Percentiles rank a stretch among this genome's conserved stretches.
phyloP scores from a whole-genome alignment of 1,140 invertebrate genomes.

The Drosophila arawakana region DNA sequence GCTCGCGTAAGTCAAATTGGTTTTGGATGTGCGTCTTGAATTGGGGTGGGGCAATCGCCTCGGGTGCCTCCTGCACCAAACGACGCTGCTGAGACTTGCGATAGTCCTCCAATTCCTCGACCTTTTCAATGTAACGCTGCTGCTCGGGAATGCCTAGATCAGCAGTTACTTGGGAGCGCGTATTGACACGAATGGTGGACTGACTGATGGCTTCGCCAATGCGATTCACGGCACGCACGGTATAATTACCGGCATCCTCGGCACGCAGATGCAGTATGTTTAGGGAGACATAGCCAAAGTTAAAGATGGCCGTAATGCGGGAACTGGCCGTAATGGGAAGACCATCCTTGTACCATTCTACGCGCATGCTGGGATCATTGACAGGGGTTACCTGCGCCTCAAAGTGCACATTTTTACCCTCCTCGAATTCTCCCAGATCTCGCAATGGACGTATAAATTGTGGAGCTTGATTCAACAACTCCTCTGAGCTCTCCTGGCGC shows the following conservation, averaged over 20 bases:
- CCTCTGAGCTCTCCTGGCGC: slow-evolving; percentile 92
- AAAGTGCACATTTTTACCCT: slow-evolving; percentile 96
- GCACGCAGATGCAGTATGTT: slow-evolving; percentile 98
- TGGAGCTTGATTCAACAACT: slow-evolving; percentile 91
- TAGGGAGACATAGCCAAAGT: slow-evolving; percentile 99
- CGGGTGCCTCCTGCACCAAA: slow-evolving; percentile 90
- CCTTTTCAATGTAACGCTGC: slow-evolving; percentile 95
- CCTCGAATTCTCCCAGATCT: slow-evolving; percentile 94
- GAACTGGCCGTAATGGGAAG: slow-evolving; percentile 96
- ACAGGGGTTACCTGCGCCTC: slow-evolving; percentile 97
- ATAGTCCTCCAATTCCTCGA: slow-evolving; percentile 96
- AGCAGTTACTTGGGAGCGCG: slow-evolving; percentile 91
- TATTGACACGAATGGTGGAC: slow-evolving; percentile 90
- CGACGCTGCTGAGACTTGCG: slow-evolving; percentile 91
- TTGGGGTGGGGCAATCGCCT: slow-evolving; percentile 92
- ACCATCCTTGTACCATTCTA: slow-evolving; percentile 99
- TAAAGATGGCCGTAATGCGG: slow-evolving; percentile 97
- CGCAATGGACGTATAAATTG: slow-evolving; percentile 95
- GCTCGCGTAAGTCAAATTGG: slow-evolving; percentile 94
- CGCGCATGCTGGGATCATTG: slow-evolving; percentile 98
- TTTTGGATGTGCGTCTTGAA: slow-evolving; percentile 97
- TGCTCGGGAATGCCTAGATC: slow-evolving; percentile 96
- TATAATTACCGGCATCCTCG: slow-evolving; percentile 97
- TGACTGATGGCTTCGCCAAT: slow-evolving; percentile 93
- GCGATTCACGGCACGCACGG: slow-evolving; percentile 94